Evolutionary conservation across 2,797 vertebrate genomes (phyloP).

Genomic region (Microchirus variegatus): DNA sequence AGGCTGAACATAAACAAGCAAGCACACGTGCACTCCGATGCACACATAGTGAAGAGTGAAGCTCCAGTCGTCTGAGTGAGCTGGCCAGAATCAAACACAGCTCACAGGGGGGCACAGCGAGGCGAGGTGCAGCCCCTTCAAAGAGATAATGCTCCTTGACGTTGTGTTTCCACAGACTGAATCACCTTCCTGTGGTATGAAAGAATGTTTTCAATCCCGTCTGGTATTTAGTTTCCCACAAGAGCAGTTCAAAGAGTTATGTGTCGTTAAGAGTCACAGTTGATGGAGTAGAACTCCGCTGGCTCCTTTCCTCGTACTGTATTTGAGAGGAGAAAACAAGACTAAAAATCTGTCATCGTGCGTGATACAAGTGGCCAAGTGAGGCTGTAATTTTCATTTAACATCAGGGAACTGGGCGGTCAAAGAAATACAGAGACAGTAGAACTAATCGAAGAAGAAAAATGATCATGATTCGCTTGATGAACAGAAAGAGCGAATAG

Average conservation of each 20-base stretch:
- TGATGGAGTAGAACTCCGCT: constrained; percentile 22
- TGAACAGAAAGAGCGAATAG: too few relatives aligned
- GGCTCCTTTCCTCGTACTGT: constrained; percentile 10
- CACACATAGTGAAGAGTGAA: constrained; percentile 35
- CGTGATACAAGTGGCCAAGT: constrained; percentile 6
- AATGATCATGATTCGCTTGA: too few relatives aligned
- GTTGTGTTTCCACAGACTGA: constrained; percentile 45
- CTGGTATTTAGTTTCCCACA: constrained; percentile 56
- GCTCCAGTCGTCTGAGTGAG: constrained; percentile 39
- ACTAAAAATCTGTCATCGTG: constrained; percentile 32
- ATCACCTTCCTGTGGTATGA: constrained; percentile 55
- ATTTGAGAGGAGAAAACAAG: constrained; percentile 10
- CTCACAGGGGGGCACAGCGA: constrained; percentile 26
- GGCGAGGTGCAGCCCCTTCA: constrained; percentile 26
- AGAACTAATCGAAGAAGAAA: neutral
- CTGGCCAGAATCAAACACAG: neutral
- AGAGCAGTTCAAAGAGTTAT: constrained; percentile 46
- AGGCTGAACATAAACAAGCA: constrained; percentile 17
- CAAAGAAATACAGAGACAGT: constrained; percentile 5
- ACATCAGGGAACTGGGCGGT: constrained; percentile 8
- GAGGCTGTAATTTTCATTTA: constrained; percentile 23
- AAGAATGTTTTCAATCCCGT: constrained; percentile 60
- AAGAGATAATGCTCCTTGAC: constrained; percentile 41
- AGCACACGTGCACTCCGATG: neutral
- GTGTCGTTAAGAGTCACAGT: constrained; percentile 47